Conservation (phyloP, 2,113 vertebrate species). For the Bufo gargarizans region DNA sequence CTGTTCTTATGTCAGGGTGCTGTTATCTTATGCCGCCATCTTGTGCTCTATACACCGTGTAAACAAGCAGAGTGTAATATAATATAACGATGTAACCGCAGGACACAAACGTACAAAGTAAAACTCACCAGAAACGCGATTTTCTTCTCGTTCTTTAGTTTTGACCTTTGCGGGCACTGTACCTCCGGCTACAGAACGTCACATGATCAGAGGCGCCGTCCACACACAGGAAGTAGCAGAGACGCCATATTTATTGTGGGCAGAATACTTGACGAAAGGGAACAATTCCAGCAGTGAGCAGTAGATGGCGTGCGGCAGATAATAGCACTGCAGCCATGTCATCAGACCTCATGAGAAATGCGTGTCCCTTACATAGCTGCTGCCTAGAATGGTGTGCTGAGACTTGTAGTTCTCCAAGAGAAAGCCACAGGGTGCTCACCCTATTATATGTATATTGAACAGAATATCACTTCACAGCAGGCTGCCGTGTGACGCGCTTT, state of each 20-base stretch:
- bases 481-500: no score
- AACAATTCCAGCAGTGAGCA: not conserved
- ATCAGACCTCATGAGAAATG: no score
- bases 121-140: slow-evolving; percentile 42
- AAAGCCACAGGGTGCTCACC: not conserved
- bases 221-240: not conserved
- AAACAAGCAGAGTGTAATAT: not conserved
- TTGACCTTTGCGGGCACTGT: slow-evolving; percentile 15
- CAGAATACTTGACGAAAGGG: no score
- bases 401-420: not conserved
- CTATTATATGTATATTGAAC: not conserved
- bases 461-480: no score
- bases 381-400: not conserved
- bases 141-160: not conserved
- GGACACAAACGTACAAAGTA: not conserved
- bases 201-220: not conserved
- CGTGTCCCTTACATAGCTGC: no score
- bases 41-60: no score
- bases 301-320: not conserved
- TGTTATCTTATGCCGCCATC: no score
- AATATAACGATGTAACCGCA: not conserved
- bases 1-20: not conserved
- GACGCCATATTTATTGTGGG: slow-evolving; percentile 36
- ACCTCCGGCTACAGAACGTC: not conserved
- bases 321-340: no score